Evolutionary conservation across 2,888 invertebrate species (phyloP).

Genomic region (Eudemis profundana): DNA sequence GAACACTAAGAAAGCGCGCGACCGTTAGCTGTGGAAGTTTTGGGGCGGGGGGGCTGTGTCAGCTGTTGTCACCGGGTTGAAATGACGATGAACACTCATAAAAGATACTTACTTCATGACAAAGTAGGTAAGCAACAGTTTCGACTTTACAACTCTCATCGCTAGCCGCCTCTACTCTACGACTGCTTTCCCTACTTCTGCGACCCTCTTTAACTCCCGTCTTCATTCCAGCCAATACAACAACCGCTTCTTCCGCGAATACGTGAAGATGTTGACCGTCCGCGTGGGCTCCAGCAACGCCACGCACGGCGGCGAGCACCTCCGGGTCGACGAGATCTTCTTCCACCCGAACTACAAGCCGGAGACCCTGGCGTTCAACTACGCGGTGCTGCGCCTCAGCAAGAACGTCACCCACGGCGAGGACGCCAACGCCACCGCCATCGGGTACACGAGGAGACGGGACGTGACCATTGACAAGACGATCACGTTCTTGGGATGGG

Average conservation of each 20-base stretch:
- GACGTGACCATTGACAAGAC: constrained; percentile 64
- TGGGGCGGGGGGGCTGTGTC: too few relatives aligned
- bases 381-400: constrained; percentile 67
- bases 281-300: constrained; percentile 75
- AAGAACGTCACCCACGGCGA: constrained; percentile 64
- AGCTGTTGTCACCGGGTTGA: too few relatives aligned
- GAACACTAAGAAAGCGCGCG: too few relatives aligned
- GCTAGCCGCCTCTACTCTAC: too few relatives aligned
- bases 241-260: constrained; percentile 78
- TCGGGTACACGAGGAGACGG: constrained; percentile 57
- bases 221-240: constrained; percentile 75
- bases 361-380: constrained; percentile 71
- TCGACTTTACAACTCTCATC: too few relatives aligned
- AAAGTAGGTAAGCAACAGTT: too few relatives aligned
- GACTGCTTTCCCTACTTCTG: too few relatives aligned
- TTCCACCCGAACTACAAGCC: constrained; percentile 82
- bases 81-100: too few relatives aligned
- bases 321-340: constrained; percentile 69
- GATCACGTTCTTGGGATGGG: constrained; percentile 75
- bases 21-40: too few relatives aligned
- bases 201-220: too few relatives aligned
- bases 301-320: constrained; percentile 67
- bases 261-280: constrained; percentile 75
- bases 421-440: constrained; percentile 49
- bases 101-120: too few relatives aligned